Percentiles rank a stretch among this genome's conserved stretches.
Conservation (phyloP, 2,888 invertebrate genomes). For the Drosophila rubida region DNA sequence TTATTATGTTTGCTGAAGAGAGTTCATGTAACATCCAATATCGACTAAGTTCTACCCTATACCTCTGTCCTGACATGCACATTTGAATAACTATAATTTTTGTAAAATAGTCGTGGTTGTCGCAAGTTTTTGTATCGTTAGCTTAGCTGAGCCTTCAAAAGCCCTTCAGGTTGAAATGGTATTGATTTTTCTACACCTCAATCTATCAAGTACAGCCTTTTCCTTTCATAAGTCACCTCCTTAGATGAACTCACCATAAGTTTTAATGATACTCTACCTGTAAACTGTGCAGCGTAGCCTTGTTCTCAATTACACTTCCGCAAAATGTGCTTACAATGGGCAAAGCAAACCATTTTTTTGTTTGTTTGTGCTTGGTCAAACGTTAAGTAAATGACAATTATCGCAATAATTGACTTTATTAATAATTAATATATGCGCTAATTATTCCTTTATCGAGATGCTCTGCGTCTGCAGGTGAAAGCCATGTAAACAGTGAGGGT, state of each 20-base stretch:
- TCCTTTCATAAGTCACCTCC: background rate
- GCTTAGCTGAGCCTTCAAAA: constrained; percentile 17
- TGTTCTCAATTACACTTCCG: constrained; percentile 20
- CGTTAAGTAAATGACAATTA: background rate
- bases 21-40: background rate
- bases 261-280: constrained; percentile 10
- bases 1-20: background rate
- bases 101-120: background rate
- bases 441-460: background rate
- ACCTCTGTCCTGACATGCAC: background rate
- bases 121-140: background rate
- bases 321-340: background rate
- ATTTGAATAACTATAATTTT: background rate
- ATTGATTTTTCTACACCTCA: constrained; percentile 39
- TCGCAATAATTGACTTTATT: background rate
- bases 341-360: background rate
- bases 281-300: constrained; percentile 2
- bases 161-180: constrained; percentile 29
- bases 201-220: constrained; percentile 15
- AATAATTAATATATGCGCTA: background rate
- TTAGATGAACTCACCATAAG: constrained; percentile 8
- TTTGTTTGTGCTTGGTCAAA: background rate
- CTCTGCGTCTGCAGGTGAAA: background rate
- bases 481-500: background rate
- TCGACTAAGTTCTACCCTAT: background rate